These are phyloP conservation scores for Drosophila putrida DNA, from an alignment of 2,888 invertebrate species.

Conservation along the genomic window DNA sequence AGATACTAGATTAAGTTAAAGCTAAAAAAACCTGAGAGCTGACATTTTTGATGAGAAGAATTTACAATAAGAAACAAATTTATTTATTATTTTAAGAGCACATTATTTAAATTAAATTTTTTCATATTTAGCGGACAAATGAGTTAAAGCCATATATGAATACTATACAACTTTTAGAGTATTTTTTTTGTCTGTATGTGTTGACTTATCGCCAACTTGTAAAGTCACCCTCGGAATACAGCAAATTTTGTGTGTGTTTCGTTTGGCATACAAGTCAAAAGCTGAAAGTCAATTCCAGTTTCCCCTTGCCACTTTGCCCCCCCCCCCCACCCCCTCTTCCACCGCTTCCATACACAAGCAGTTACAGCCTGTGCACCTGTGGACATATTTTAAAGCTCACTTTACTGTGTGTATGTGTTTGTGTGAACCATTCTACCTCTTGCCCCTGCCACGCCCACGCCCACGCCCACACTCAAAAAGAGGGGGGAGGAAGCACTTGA, in stretches of 20 bases:
- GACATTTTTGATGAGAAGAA: too few relatives aligned
- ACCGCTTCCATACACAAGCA: slow-evolving; percentile 4
- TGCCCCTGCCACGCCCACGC: slow-evolving; percentile 25
- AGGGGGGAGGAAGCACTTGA: slow-evolving; percentile 51
- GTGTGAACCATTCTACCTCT: slow-evolving; percentile 24
- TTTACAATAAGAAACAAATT: too few relatives aligned
- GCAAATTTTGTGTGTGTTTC: slow-evolving; percentile 53
- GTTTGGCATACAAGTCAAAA: slow-evolving; percentile 73
- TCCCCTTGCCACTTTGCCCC: neutral
- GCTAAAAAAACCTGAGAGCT: too few relatives aligned
- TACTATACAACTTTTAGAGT: too few relatives aligned
- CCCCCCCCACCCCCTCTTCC: neutral
- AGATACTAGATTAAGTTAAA: too few relatives aligned
- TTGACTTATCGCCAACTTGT: neutral
- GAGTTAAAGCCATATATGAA: too few relatives aligned
- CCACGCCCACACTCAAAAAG: slow-evolving; percentile 25
- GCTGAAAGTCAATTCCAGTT: slow-evolving; percentile 75
- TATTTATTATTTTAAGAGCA: too few relatives aligned
- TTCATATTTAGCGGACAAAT: too few relatives aligned
- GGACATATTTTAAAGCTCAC: slow-evolving; percentile 74
- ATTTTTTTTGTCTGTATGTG: too few relatives aligned
- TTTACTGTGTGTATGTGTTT: slow-evolving; percentile 27
- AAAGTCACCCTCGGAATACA: slow-evolving; percentile 32
- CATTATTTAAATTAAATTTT: too few relatives aligned
- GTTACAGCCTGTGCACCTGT: slow-evolving; percentile 64